phyloP scores from a whole-genome alignment of 2,113 vertebrate genomes.

The Spermophilus dauricus region DNA sequence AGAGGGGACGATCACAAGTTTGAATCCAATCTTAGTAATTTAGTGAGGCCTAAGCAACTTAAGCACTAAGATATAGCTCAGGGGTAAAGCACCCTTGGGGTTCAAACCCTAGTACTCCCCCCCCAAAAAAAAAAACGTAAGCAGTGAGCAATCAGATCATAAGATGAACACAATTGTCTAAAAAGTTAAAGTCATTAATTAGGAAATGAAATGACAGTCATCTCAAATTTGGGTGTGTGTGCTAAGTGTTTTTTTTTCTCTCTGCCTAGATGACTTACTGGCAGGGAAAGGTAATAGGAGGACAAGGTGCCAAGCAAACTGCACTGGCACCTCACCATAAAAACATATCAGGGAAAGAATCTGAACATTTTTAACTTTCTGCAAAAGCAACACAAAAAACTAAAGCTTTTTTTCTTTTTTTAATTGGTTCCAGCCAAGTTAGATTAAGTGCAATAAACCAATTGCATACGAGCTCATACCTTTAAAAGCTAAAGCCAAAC shows the following conservation, averaged over 20 bases:
- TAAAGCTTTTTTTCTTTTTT: slow-evolving; percentile 35
- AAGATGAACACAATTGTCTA: slow-evolving; percentile 15
- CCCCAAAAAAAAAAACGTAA: too few species aligned
- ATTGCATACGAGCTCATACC: not conserved
- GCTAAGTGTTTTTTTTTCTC: not conserved
- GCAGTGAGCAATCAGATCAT: not conserved
- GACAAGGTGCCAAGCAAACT: not conserved
- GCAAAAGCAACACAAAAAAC: slow-evolving; percentile 31
- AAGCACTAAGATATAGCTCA: too few species aligned
- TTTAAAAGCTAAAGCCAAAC: not conserved
- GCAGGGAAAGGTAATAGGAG: not conserved
- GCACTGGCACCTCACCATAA: not conserved
- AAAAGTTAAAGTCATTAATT: not conserved
- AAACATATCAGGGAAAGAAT: slow-evolving; percentile 22
- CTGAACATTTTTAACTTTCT: not conserved
- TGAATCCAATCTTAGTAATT: too few species aligned
- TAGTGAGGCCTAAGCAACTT: too few species aligned
- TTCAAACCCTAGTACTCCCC: too few species aligned
- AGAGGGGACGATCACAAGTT: too few species aligned
- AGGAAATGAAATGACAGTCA: slow-evolving; percentile 27
- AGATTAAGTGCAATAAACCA: slow-evolving; percentile 31
- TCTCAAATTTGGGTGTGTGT: not conserved
- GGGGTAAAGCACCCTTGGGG: too few species aligned
- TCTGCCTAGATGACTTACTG: not conserved
- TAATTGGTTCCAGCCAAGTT: slow-evolving; percentile 41